Evolutionary conservation across 2,113 vertebrate species (phyloP), one percentile per base, ranked within the genome.

Genomic region (Anser cygnoides): DNA sequence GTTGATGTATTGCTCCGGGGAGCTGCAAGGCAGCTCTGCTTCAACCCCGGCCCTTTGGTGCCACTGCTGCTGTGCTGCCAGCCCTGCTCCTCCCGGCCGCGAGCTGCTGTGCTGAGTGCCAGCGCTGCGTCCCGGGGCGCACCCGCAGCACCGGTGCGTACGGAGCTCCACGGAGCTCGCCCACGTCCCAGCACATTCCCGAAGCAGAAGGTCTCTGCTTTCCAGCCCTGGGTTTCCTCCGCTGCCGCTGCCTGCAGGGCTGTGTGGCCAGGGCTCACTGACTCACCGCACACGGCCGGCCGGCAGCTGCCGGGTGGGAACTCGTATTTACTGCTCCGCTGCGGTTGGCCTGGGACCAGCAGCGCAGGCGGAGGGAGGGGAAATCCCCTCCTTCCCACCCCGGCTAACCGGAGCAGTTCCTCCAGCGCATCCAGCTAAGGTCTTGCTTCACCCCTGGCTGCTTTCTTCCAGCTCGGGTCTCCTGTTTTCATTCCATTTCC

Each of bases 291-390:
- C 84, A 22, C 74, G 55, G 95, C 86, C 95, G 82, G 55, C 44
- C 6, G 3, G 67, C 76, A 93, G 92, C 92, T 96, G 95, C 62
- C 0, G 17, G 82, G 61, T 82, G 86, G 92, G 82, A 79, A 79
- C 89, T 93, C 50, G 55, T 86, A 66, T 83, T 95, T 93, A 88
- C 79, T 46, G 68, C 84, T 94, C 80, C 54, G 70, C 74, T 94
- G 93, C 78, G 90, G 92, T 75, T 96, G 86, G 84, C 93, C 91
- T 89, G 94, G 92, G 95, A 93, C 49, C 77, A 94, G 90, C 39
- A 72, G 66, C 50, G 41, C 39, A 54, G 37, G 74, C 59, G 1
- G 75, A 95, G 66, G 77, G 77, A 96, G 78, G 95, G 96, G 94
- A 92, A 96, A 92, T 91, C 73, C 95, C 93, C 92, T 89, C 37